Percentiles rank a stretch among this genome's conserved stretches.
Evolutionary conservation across 2,888 invertebrate genomes (phyloP).

Genomic region (Frankliniella intonsa): DNA sequence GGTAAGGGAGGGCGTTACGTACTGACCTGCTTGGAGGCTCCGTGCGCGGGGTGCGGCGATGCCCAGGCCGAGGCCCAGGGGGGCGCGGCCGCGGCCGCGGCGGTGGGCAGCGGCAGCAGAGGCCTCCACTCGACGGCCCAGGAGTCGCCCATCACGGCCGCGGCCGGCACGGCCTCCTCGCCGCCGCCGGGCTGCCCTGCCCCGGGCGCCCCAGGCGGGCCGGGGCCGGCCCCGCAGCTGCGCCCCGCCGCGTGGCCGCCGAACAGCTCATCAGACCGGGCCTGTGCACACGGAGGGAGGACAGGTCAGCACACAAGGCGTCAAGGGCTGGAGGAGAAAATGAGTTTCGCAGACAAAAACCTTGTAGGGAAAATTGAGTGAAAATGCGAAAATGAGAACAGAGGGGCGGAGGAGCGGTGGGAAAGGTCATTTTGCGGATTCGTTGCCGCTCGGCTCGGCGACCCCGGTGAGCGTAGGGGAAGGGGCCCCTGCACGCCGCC

Average conservation of each 20-base stretch:
- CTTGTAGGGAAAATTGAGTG: too few relatives aligned
- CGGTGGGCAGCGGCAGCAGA: neutral
- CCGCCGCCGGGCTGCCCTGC: neutral
- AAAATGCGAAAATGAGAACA: too few relatives aligned
- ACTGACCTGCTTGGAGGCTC: slow-evolving; percentile 6
- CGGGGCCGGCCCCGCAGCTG: neutral
- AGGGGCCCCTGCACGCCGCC: too few relatives aligned
- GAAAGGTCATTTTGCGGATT: too few relatives aligned
- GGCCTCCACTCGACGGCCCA: slow-evolving; percentile 18
- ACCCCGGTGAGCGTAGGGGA: too few relatives aligned
- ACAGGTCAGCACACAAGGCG: neutral
- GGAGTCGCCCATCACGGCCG: slow-evolving; percentile 5
- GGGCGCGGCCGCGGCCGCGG: neutral
- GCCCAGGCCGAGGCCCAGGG: neutral
- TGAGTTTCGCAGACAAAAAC: too few relatives aligned
- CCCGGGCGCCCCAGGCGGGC: neutral
- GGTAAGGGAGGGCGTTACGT: neutral
- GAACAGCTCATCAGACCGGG: neutral
- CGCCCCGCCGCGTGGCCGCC: neutral
- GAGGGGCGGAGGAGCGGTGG: too few relatives aligned
- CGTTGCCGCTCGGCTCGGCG: too few relatives aligned
- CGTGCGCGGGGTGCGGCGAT: neutral
- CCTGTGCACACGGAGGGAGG: neutral
- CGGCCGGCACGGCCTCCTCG: neutral
- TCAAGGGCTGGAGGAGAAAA: neutral